Conservation (phyloP, 1,140 invertebrate genomes). For the Apis mellifera region DNA sequence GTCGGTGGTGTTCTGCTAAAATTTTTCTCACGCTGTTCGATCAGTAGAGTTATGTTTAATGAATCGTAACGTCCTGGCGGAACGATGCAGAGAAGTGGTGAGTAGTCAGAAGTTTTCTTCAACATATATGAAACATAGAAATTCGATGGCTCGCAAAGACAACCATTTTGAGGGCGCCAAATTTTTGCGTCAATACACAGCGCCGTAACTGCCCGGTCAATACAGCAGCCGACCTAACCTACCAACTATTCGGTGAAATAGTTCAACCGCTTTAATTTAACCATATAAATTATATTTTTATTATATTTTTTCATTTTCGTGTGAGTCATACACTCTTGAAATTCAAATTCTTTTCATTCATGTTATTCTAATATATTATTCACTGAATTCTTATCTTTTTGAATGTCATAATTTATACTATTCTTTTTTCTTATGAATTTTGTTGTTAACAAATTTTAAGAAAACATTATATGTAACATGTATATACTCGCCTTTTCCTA, state of each 20-base stretch:
- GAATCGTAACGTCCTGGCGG: conserved; percentile 45
- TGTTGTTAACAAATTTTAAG: not conserved
- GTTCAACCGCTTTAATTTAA: conserved; percentile 14
- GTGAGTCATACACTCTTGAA: not conserved
- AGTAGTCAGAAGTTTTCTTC: conserved; percentile 35
- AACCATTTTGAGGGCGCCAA: conserved; percentile 73
- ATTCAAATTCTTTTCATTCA: too few relatives aligned
- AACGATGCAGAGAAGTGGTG: conserved; percentile 74
- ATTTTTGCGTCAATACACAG: conserved; percentile 70
- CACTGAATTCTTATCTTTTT: not conserved
- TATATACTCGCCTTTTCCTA: not conserved
- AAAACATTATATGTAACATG: not conserved
- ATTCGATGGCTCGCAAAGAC: conserved; percentile 41
- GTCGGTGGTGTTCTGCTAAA: conserved; percentile 13
- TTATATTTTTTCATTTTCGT: not conserved
- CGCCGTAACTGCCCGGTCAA: conserved; percentile 60
- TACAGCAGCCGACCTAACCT: conserved; percentile 66
- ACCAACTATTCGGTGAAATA: conserved; percentile 49
- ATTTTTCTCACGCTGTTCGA: conserved; percentile 30
- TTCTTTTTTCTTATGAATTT: not conserved
- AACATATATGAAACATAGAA: not conserved
- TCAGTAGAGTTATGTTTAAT: conserved; percentile 58
- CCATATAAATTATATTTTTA: conserved; percentile 8
- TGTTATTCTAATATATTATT: not conserved
- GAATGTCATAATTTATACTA: not conserved